Evolutionary conservation across 2,888 invertebrate genomes (phyloP), one percentile per base, ranked within the genome.

Genomic region (Epicampocera succincta): DNA sequence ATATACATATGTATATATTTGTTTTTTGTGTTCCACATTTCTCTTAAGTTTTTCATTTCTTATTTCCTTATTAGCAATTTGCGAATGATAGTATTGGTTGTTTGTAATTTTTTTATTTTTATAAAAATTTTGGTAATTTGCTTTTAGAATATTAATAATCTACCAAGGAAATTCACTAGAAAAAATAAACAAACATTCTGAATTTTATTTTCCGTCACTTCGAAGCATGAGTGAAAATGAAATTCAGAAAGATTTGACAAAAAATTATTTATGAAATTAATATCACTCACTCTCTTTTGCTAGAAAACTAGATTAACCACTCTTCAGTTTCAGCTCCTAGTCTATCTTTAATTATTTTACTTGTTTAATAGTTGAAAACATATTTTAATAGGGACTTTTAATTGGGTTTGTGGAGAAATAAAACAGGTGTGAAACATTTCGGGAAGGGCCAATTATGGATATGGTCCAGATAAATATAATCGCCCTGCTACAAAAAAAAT

Each of bases 1-100:
- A 25, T 56, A 19, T 68, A 50, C 25, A n/a, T n/a, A n/a, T n/a
- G n/a, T n/a, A n/a, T n/a, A n/a, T n/a, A n/a, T 25, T 5, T 25
- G 2, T 25, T 25, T 72, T 56, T 60, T 58, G 29, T 68, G 60
- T 40, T 85, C 86, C 83, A 85, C 85, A 85, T 81, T 50, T 50
- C 84, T 68, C 21, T 77, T 87, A 81, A 85, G 85, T 87, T 87
- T 86, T 87, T 85, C 84, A 84, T 85, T 86, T 87, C 84, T 86
- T 84, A 84, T 87, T 87, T 86, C 84, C 85, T 85, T 85, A 84
- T 84, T 79, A 66, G 68, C 76, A 75, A 63, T 61, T 33, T 73
- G 58, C 66, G 71, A 75, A 60, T 75, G 71, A 76, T 12, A 61
- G 68, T 81, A 77, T 42, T 71, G 56, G 63, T 56, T 71, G 63